phyloP scores from a whole-genome alignment of 2,113 vertebrate species.

The Hippolais icterina region DNA sequence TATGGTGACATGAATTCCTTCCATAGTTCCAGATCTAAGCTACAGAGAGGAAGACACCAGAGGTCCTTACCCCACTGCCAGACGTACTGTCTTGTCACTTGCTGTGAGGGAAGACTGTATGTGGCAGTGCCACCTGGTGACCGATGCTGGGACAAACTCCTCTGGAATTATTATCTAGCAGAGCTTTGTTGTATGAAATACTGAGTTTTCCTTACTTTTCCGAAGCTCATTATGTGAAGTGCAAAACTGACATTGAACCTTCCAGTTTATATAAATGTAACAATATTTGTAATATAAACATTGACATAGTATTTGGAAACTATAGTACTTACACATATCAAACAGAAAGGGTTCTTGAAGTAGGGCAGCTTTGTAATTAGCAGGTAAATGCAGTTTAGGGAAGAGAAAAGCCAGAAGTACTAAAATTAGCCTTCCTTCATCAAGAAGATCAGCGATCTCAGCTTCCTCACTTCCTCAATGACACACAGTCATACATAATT shows the following conservation, averaged over 20 bases:
- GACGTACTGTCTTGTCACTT: rapidly evolving
- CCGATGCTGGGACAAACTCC: not conserved
- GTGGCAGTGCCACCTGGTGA: slow-evolving; percentile 51
- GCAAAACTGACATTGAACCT: not conserved
- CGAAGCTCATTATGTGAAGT: not conserved
- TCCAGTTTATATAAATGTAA: not conserved
- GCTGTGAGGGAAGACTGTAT: not conserved
- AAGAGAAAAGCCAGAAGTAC: not conserved
- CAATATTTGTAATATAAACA: not conserved
- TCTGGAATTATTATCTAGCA: not conserved
- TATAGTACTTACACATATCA: not conserved
- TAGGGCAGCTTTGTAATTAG: not conserved
- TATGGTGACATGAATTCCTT: rapidly evolving
- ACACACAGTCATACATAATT: not conserved
- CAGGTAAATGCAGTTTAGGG: not conserved
- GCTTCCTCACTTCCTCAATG: not conserved
- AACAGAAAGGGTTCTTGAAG: not conserved
- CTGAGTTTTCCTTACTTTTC: not conserved
- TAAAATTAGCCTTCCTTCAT: not conserved
- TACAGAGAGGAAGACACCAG: not conserved
- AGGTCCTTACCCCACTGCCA: not conserved
- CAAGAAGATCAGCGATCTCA: not conserved
- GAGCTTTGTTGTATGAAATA: not conserved
- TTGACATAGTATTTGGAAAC: not conserved
- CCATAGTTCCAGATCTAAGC: not conserved